Evolutionary conservation across 2,888 invertebrate genomes (phyloP).

Genomic region (Automeris io): DNA sequence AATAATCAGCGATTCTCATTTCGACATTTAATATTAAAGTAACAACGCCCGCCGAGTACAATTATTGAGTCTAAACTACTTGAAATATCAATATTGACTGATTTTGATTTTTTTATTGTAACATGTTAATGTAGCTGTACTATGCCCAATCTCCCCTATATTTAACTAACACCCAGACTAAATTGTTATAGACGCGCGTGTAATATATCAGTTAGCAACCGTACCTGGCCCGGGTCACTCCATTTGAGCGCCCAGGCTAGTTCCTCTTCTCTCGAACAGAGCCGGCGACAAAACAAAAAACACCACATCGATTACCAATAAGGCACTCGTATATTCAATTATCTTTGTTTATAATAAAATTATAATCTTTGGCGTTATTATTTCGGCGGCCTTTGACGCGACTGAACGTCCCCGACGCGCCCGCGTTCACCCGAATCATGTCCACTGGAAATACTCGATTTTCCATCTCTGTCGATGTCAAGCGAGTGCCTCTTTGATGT

Average conservation of each 20-base stretch:
- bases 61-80: slow-evolving; percentile 37
- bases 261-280: slow-evolving; percentile 64
- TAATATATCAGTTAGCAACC: slow-evolving; percentile 66
- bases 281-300: slow-evolving; percentile 60
- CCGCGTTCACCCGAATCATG: slow-evolving; percentile 66
- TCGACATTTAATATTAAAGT: slow-evolving; percentile 51
- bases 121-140: slow-evolving; percentile 17
- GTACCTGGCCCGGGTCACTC: slow-evolving; percentile 90
- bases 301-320: slow-evolving; percentile 69
- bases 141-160: not conserved
- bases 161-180: not conserved
- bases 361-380: slow-evolving; percentile 11
- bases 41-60: slow-evolving; percentile 63
- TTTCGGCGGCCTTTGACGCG: slow-evolving; percentile 12
- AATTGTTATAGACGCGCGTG: slow-evolving; percentile 59
- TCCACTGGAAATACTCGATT: slow-evolving; percentile 62
- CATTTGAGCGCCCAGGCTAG: slow-evolving; percentile 86
- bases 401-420: slow-evolving; percentile 16
- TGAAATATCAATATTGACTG: slow-evolving; percentile 7
- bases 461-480: slow-evolving; percentile 51
- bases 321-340: slow-evolving; percentile 75
- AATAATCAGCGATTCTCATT: slow-evolving; percentile 32
- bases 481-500: slow-evolving; percentile 37
- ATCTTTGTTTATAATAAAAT: slow-evolving; percentile 51
- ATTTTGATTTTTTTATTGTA: no score